Evolutionary conservation across 2,113 vertebrate species (phyloP), one percentile per base, ranked within the genome.

Genomic region (Meleagris gallopavo): DNA sequence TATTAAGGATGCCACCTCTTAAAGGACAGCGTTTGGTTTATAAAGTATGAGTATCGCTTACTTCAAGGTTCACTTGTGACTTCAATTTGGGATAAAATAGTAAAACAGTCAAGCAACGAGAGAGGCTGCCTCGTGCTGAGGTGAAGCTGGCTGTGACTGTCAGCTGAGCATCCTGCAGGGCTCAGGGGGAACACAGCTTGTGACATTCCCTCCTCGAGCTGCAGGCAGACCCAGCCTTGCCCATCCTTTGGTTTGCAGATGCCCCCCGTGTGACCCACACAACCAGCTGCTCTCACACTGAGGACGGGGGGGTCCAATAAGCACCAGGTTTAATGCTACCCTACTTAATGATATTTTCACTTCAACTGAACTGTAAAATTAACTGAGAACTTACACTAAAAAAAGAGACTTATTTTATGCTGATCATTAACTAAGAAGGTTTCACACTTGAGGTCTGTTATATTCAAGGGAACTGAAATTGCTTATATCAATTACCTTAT

Each of bases 371-470:
- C 96, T 96, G 89, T 96, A 96, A 97, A 97, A 97, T 97, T 97
- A 97, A 95, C 66, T 24, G 94, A 92, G 95, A 96, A 97, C 90
- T 96, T 93, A 86, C 62, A 91, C 93, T 96, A 83, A 94, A 97
- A 93, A 94, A 94, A 95, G 16, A 93, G 70, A 84, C 91, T 94
- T 96, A 95, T 97, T 97, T 97, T 96, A 97, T 88, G 96, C 95
- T 75, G 95, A 92, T 97, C 94, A 94, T 97, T 97, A 98, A 97
- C 88, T 90, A 96, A 94, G 96, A 93, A 96, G 83, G 95, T 90
- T 92, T 97, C 93, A 73, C 87, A 90, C 96, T 89, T 91, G 91
- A 94, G 96, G 92, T 93, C 92, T 96, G 95, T 94, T 97, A 91
- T 66, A 95, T 88, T 93, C 96, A 73, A 95, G 90, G 89, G 77